A percentile compares a stretch with the other conserved stretches of the same genome.
phyloP scores from a whole-genome alignment of 2,113 vertebrate species.

The Indicator maculatus region DNA sequence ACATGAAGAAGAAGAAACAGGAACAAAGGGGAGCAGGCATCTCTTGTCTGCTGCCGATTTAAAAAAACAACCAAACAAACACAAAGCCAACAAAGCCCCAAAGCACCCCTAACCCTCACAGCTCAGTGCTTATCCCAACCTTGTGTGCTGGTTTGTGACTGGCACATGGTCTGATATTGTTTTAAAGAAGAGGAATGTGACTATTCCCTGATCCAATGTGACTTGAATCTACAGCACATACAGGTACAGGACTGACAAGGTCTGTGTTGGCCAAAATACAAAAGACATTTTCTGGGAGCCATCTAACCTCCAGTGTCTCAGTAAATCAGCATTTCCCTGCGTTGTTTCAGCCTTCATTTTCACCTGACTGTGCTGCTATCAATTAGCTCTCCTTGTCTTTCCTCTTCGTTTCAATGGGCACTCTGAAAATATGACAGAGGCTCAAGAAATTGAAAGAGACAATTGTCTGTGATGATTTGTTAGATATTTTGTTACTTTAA shows the following conservation, averaged over 20 bases:
- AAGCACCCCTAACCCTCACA: not conserved
- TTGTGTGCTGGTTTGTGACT: not conserved
- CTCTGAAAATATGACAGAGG: conserved; percentile 5
- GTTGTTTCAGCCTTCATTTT: not conserved
- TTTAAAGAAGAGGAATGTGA: not conserved
- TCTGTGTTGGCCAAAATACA: not conserved
- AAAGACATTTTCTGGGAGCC: not conserved
- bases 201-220: not conserved
- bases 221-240: not conserved
- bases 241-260: not conserved
- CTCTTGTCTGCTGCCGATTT: not conserved
- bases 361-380: not conserved
- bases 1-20: not conserved
- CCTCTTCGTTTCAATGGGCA: not conserved
- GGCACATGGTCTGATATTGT: not conserved
- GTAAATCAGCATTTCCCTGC: not conserved
- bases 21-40: not conserved
- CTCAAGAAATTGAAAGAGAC: conserved; percentile 28
- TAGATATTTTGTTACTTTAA: conserved; percentile 39
- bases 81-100: not conserved
- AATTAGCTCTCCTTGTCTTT: not conserved
- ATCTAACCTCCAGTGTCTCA: not conserved
- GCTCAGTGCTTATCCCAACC: not conserved
- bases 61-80: not conserved
- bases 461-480: conserved; percentile 7